Evolutionary conservation across 2,113 vertebrate genomes (phyloP).

Genomic region (Phrynosoma platyrhinos): DNA sequence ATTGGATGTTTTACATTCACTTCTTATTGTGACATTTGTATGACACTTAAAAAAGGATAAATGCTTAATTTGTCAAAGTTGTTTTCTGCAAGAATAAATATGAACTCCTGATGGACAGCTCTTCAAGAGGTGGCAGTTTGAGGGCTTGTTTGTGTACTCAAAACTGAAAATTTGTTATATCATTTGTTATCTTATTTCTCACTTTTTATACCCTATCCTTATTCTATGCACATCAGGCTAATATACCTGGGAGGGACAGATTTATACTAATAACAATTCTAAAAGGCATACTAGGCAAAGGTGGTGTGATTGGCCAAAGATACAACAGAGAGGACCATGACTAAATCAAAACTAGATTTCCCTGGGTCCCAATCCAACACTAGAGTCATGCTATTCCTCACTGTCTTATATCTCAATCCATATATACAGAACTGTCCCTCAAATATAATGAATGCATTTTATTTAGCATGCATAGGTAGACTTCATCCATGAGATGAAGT

Average conservation of each 20-base stretch:
- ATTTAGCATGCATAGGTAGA: background rate
- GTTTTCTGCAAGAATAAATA: background rate
- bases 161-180: no score
- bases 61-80: background rate
- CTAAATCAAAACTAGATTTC: no score
- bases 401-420: background rate
- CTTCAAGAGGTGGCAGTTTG: background rate
- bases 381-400: background rate
- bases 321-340: background rate
- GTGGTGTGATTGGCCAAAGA: background rate
- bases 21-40: background rate
- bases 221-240: background rate
- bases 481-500: background rate
- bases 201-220: background rate
- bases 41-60: background rate
- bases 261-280: background rate
- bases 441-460: background rate
- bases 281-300: no score
- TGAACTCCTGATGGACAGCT: background rate
- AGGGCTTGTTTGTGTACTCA: background rate
- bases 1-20: conserved; percentile 31
- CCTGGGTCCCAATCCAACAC: background rate
- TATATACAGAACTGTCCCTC: background rate
- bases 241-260: background rate
- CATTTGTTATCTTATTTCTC: background rate